Evolutionary conservation across 2,888 invertebrate genomes (phyloP), one percentile per base, ranked within the genome.

Genomic region (Acanthacorydalis orientalis): DNA sequence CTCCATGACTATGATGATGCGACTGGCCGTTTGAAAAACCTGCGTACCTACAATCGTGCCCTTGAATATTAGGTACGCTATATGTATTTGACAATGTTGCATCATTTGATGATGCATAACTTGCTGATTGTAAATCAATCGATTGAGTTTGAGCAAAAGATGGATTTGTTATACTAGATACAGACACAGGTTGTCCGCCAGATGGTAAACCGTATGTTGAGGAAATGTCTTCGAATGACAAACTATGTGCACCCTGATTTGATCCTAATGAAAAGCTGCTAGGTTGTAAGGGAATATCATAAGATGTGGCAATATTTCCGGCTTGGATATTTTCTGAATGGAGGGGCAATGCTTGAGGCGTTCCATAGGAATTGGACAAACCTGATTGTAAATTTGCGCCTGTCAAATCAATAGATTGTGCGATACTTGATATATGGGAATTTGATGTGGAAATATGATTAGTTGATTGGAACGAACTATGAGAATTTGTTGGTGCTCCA

Each of bases 401-500:
- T 9, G 7, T 37, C 37, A 37, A 37, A 12, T n/a, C n/a, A 12
- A 9, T 37, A 12, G 37, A 37, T 9, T 37, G 37, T 12, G 37
- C 14, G 7, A 37, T 37, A 14, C 37, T 37, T 37, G 12, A n/a
- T 37, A 10, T 9, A 37, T 37, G 37, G 7, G 37, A 37, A 37
- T 37, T 37, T 23, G 23, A 12, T 37, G 37, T 9, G 6, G 42
- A 42, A 7, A 42, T 31, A 2, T 42, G 42, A 10, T 31, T 16
- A 16, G 16, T 31, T 12, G 42, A 42, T 42, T 42, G 42, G n/a
- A 16, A 42, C 12, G 42, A 42, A 8, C 16, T 15, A 1, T 15
- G 51, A 58, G 64, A 14, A 59, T 58, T 45, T 47, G 56, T 57
- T 7, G 56, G 53, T 41, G 53, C 50, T 9, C 56, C 57, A 41